phyloP scores from a whole-genome alignment of 2,797 vertebrate genomes.

The Oreortyx pictus region DNA sequence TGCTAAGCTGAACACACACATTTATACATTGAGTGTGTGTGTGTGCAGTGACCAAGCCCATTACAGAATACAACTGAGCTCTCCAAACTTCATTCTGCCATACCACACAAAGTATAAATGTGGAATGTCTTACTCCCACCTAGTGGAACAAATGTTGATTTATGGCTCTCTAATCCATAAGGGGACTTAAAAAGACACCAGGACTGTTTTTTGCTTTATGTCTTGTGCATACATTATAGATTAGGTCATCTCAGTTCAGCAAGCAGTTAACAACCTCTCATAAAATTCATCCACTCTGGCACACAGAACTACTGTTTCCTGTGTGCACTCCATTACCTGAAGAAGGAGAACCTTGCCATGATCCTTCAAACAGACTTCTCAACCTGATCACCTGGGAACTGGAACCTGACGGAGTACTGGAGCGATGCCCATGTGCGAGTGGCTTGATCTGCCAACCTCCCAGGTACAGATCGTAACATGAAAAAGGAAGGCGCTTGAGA shows the following conservation, averaged over 20 bases:
- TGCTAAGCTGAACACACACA: not conserved
- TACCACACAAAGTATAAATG: not conserved
- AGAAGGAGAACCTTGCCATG: constrained; percentile 87
- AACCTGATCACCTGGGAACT: constrained; percentile 89
- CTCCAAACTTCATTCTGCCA: not conserved
- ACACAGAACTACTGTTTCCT: constrained; percentile 87
- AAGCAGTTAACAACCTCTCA: not conserved
- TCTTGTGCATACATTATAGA: not conserved
- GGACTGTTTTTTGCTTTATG: not conserved
- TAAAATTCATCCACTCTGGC: not conserved
- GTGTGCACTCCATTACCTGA: constrained; percentile 89
- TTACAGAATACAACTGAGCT: not conserved
- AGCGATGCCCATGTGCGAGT: constrained; percentile 89
- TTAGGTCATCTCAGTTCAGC: not conserved
- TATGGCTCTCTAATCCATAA: not conserved
- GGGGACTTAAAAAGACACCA: not conserved
- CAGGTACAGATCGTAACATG: constrained; percentile 78
- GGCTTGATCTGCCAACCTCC: constrained; percentile 90
- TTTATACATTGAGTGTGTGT: accelerated
- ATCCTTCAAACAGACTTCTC: constrained; percentile 85
- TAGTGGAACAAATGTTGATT: not conserved
- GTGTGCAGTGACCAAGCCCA: not conserved
- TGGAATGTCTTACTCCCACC: not conserved
- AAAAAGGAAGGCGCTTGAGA: not conserved
- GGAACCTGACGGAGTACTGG: constrained; percentile 83